Evolutionary conservation across 2,797 vertebrate genomes (phyloP).

Genomic region (Enteromius paludinosus): DNA sequence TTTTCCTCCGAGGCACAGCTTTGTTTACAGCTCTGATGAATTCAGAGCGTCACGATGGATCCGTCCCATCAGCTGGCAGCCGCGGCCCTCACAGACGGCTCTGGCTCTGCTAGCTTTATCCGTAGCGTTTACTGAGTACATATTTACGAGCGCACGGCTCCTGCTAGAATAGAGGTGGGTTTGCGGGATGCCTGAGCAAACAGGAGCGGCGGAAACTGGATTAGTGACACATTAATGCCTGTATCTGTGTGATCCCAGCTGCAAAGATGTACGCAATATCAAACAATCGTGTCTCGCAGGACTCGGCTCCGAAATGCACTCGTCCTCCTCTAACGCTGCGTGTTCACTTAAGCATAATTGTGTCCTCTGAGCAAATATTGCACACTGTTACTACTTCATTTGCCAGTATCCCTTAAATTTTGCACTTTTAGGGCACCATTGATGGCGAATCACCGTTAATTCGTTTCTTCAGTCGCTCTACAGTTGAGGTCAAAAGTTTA

Average conservation of each 20-base stretch:
- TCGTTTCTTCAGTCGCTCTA: neutral
- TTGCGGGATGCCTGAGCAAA: constrained; percentile 38
- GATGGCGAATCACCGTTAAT: neutral
- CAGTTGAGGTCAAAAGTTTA: neutral
- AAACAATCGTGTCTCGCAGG: neutral
- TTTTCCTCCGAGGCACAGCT: constrained; percentile 40
- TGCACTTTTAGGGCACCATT: neutral
- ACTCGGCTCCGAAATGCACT: neutral
- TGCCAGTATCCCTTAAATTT: neutral
- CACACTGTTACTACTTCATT: neutral
- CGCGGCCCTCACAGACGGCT: constrained; percentile 69
- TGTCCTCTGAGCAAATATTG: constrained; percentile 9
- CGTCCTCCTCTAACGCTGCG: neutral
- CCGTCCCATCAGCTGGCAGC: constrained; percentile 68
- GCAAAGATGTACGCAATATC: constrained; percentile 6
- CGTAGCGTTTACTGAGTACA: constrained; percentile 67
- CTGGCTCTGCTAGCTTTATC: constrained; percentile 65
- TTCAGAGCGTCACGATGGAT: constrained; percentile 57
- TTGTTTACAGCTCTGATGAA: constrained; percentile 53
- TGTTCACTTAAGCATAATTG: constrained; percentile 21
- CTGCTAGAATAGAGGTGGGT: constrained; percentile 61
- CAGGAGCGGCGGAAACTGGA: constrained; percentile 28
- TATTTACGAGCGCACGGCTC: constrained; percentile 73
- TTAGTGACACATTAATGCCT: constrained; percentile 24
- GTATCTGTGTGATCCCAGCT: constrained; percentile 12